Evolutionary conservation across 2,888 invertebrate species (phyloP), one percentile per base, ranked within the genome.

Genomic region (Trisateles emortualis): DNA sequence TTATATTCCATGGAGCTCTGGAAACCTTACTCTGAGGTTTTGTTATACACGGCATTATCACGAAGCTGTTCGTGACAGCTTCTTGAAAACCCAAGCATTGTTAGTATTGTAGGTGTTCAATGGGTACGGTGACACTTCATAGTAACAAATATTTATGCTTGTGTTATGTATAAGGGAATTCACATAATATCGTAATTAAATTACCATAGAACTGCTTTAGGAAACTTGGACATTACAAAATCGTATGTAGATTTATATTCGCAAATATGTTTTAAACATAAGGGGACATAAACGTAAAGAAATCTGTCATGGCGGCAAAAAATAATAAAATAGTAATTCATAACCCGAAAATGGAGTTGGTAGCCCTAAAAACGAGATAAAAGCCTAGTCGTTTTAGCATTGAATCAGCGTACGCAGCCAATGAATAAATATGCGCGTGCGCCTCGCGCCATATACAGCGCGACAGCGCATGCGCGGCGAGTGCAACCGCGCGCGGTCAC

Each of bases 341-440:
- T 66, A 65, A 67, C 59, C 73, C 62, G 43, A 74, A 65, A 78
- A 72, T 67, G 72, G 53, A 35, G 38, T 46, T 71, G 64, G 64
- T 54, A 64, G 40, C 73, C 74, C 72, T 77, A 75, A 71, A 76
- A 76, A 73, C 73, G 65, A 78, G 73, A 79, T 77, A 76, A 75
- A 69, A 68, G 71, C 64, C 68, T 76, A 66, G 63, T 60, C 64
- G 69, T 68, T 70, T 79, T 76, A 76, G 76, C 80, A 83, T 83
- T 81, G 79, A 81, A 81, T 79, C 78, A 78, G 72, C 75, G 72
- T 68, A 71, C 70, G 64, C 64, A 67, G 65, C 71, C 78, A 81
- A 83, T 84, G 84, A 86, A 87, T 87, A 87, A 82, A 81, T 85
- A 83, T 83, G 79, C 83, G 81, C 81, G 72, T 58, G 74, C 79